Conservation (phyloP, 2,797 vertebrate genomes). For the Otolemur crassicaudatus region DNA sequence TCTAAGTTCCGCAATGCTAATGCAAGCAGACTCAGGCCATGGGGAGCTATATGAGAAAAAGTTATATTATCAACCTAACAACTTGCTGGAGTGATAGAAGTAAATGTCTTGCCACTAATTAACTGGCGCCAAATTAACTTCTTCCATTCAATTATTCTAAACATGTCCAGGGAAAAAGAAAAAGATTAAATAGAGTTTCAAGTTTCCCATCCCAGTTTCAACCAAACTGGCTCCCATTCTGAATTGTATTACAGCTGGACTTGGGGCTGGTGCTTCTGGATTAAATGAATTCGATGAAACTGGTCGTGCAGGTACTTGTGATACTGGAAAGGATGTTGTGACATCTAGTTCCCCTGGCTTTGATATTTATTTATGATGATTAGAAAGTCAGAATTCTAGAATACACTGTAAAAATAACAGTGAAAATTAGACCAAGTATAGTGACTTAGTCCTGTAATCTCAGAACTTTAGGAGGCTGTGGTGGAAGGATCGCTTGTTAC, state of each 20-base stretch:
- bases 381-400: slow-evolving; percentile 10
- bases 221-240: neutral
- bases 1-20: neutral
- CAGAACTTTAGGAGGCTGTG: neutral
- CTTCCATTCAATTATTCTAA: neutral
- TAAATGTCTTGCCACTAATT: neutral
- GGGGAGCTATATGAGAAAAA: neutral
- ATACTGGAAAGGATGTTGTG: neutral
- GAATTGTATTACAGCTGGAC: neutral
- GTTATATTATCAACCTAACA: neutral
- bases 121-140: neutral
- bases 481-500: neutral
- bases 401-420: neutral
- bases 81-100: neutral
- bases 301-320: slow-evolving; percentile 3
- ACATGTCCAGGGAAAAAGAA: neutral
- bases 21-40: neutral
- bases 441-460: neutral
- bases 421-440: neutral
- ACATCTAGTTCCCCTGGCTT: neutral
- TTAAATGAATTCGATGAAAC: neutral
- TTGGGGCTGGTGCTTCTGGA: neutral
- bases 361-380: neutral
- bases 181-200: neutral
- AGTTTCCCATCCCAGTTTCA: neutral